These are phyloP conservation scores for Cydia pomonella DNA, from an alignment of 1,140 invertebrate species.

Conservation along the genomic window DNA sequence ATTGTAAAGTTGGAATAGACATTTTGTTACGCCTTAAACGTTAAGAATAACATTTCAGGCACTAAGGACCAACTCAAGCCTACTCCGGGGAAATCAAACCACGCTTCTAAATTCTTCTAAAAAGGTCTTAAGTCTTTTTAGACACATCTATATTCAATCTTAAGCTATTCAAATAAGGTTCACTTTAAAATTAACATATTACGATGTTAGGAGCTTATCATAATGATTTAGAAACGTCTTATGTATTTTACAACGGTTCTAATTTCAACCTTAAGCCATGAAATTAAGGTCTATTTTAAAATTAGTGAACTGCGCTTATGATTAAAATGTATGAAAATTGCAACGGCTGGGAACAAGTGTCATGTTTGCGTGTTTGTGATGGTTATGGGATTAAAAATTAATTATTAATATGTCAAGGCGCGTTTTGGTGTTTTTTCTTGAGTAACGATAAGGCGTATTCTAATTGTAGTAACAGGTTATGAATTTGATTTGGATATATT, in stretches of 20 bases:
- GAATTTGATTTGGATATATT: too few species aligned
- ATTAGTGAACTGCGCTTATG: not conserved
- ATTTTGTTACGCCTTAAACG: too few species aligned
- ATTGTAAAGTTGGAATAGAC: too few species aligned
- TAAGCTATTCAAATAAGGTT: not conserved
- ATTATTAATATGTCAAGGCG: not conserved
- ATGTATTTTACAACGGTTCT: not conserved
- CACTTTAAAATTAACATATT: not conserved
- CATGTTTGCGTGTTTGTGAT: not conserved
- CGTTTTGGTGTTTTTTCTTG: not conserved
- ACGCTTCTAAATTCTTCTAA: not conserved
- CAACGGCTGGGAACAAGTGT: not conserved
- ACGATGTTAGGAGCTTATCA: not conserved
- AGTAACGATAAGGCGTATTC: too few species aligned
- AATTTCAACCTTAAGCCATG: not conserved
- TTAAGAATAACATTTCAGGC: too few species aligned
- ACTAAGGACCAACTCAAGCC: not conserved
- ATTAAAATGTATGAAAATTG: not conserved
- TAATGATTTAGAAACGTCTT: not conserved
- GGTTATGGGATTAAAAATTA: not conserved
- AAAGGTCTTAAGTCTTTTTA: not conserved
- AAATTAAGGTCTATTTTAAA: not conserved
- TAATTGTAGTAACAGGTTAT: too few species aligned
- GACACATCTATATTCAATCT: not conserved
- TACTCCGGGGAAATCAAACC: conserved; percentile 2